Conservation (phyloP, 2,113 vertebrate species). For the Halichoerus grypus region DNA sequence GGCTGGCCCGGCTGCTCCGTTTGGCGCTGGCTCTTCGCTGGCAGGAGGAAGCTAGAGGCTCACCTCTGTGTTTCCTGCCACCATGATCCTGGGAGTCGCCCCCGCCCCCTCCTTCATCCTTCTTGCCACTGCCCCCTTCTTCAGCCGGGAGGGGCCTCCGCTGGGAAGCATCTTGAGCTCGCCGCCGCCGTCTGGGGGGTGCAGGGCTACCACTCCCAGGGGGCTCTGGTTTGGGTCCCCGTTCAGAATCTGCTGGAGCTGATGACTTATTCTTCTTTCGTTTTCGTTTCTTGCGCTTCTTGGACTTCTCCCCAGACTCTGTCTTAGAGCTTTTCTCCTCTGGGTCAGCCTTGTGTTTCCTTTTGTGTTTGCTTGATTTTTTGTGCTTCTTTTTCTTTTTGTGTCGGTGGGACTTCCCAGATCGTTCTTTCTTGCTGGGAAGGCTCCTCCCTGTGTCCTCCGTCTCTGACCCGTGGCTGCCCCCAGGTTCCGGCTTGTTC, state of each 20-base stretch:
- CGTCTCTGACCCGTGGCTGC: constrained; percentile 79
- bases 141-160: constrained; percentile 88
- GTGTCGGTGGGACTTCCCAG: constrained; percentile 94
- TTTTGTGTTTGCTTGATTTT: constrained; percentile 93
- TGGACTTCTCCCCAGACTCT: constrained; percentile 90
- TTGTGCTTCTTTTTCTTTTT: constrained; percentile 99
- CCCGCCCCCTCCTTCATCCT: constrained; percentile 79
- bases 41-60: constrained; percentile 58
- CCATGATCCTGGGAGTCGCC: constrained; percentile 83
- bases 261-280: constrained; percentile 91
- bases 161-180: constrained; percentile 89
- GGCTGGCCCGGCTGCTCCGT: constrained; percentile 78
- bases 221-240: constrained; percentile 77
- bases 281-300: constrained; percentile 96
- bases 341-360: constrained; percentile 89
- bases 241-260: constrained; percentile 74
- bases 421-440: constrained; percentile 84
- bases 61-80: constrained; percentile 83
- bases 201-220: constrained; percentile 85
- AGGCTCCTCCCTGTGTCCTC: constrained; percentile 84
- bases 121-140: constrained; percentile 90
- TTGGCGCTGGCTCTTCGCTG: constrained; percentile 83
- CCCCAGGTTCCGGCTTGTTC: constrained; percentile 72
- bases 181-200: constrained; percentile 89
- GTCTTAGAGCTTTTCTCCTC: constrained; percentile 89